These are phyloP conservation scores for Xenopus borealis DNA, from an alignment of 2,113 vertebrate genomes.

Conservation along the genomic window DNA sequence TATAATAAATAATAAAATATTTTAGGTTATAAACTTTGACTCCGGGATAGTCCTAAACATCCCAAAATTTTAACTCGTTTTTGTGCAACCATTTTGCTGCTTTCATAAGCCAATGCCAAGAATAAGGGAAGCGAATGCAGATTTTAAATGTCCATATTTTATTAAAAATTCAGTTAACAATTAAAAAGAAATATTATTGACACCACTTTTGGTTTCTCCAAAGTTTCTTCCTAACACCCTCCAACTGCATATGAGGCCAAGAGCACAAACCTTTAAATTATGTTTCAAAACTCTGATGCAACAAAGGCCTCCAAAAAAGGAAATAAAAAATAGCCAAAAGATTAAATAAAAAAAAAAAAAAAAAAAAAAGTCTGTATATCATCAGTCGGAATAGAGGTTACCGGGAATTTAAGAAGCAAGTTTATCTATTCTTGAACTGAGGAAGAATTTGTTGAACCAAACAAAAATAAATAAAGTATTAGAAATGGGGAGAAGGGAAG, in stretches of 20 bases:
- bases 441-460: conserved; percentile 47
- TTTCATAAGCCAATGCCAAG: too few relatives aligned
- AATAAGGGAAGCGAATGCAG: neutral
- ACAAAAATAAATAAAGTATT: conserved; percentile 48
- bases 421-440: conserved; percentile 53
- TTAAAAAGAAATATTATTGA: conserved; percentile 43
- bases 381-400: conserved; percentile 31
- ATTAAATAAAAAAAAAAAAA: neutral
- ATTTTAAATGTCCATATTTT: conserved; percentile 34
- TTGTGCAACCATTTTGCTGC: too few relatives aligned
- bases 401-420: conserved; percentile 48
- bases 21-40: too few relatives aligned
- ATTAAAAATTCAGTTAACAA: conserved; percentile 44
- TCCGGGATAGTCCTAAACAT: too few relatives aligned
- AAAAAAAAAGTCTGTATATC: neutral
- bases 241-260: conserved; percentile 10
- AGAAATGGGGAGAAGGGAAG: conserved; percentile 41
- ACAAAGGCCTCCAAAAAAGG: conserved; percentile 6
- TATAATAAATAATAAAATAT: too few relatives aligned
- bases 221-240: conserved; percentile 26
- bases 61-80: too few relatives aligned
- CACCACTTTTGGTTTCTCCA: conserved; percentile 38
- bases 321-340: neutral
- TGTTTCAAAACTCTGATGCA: conserved; percentile 21
- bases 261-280: conserved; percentile 5